Evolutionary conservation across 2,113 vertebrate species (phyloP).

Genomic region (Hylia prasina): DNA sequence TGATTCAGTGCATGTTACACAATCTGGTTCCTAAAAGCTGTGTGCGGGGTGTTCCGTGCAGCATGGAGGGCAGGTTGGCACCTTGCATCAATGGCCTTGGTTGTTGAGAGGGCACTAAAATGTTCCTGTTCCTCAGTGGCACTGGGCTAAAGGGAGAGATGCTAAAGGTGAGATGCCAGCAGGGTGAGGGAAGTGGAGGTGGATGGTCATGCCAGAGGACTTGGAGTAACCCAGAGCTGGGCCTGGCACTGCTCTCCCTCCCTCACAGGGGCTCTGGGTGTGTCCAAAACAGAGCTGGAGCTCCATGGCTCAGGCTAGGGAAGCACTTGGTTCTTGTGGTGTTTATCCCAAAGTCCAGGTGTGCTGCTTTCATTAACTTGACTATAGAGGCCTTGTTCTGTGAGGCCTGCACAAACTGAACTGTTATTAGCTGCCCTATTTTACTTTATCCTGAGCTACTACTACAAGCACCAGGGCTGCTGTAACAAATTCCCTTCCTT

Average conservation of each 20-base stretch:
- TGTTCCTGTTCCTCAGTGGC: background rate
- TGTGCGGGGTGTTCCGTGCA: background rate
- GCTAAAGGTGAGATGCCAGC: background rate
- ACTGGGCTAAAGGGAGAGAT: background rate
- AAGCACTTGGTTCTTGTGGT: background rate
- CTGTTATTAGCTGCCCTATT: background rate
- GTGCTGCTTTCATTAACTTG: background rate
- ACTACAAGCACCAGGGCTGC: background rate
- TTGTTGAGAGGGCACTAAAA: background rate
- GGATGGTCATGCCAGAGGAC: background rate
- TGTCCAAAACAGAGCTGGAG: rapidly evolving
- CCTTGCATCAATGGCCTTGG: background rate
- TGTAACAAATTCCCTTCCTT: background rate
- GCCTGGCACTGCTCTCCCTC: background rate
- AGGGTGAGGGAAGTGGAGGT: background rate
- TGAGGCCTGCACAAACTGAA: background rate
- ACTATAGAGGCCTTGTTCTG: background rate
- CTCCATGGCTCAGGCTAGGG: background rate
- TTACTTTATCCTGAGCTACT: background rate
- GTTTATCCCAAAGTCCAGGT: background rate
- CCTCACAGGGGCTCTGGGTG: rapidly evolving
- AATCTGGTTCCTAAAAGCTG: background rate
- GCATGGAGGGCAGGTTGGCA: background rate
- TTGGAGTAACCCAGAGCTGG: background rate
- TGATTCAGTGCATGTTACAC: background rate